Conservation (phyloP, 2,888 invertebrate species). For the Calliopum simillimum region DNA sequence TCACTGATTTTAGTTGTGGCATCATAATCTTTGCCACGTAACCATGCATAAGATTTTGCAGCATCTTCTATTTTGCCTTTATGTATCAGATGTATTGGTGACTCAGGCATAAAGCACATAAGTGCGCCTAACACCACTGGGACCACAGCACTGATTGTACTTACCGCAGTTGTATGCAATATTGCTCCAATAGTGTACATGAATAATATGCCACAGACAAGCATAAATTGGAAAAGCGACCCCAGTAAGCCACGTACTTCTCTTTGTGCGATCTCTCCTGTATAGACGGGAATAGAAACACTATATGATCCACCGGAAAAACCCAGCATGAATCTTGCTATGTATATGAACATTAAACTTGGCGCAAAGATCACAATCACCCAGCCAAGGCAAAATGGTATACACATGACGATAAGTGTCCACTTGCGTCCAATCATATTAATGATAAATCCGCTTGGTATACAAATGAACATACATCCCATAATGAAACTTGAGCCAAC, state of each 20-base stretch:
- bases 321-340: constrained; percentile 64
- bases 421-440: constrained; percentile 80
- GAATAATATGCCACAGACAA: constrained; percentile 85
- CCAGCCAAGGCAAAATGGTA: constrained; percentile 83
- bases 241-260: constrained; percentile 86
- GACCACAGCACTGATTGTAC: constrained; percentile 60
- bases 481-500: constrained; percentile 77
- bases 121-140: constrained; percentile 76
- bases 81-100: constrained; percentile 77
- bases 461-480: constrained; percentile 79
- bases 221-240: constrained; percentile 87
- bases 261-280: constrained; percentile 87
- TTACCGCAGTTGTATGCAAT: constrained; percentile 58
- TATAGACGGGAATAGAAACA: constrained; percentile 85
- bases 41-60: constrained; percentile 74
- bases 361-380: constrained; percentile 79
- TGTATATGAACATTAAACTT: constrained; percentile 67
- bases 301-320: constrained; percentile 79
- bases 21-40: constrained; percentile 81
- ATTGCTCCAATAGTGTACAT: constrained; percentile 75
- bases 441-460: constrained; percentile 78
- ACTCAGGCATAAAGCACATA: constrained; percentile 89
- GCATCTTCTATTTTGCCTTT: constrained; percentile 77
- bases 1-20: constrained; percentile 74
- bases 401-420: constrained; percentile 68